Conservation (phyloP, 2,113 vertebrate species). For the Oxyura jamaicensis region DNA sequence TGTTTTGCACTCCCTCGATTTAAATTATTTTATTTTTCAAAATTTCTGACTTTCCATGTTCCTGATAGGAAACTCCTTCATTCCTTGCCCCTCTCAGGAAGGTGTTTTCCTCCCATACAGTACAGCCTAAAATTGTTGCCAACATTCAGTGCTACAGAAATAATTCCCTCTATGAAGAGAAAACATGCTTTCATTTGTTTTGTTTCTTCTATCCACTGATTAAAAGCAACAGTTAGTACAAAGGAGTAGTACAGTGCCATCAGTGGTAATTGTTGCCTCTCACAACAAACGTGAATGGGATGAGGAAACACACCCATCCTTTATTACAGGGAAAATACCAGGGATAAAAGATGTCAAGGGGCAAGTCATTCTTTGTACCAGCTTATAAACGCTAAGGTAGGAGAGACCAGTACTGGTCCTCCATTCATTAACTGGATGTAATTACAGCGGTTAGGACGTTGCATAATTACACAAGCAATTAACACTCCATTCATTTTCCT, state of each 20-base stretch:
- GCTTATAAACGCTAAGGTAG: background rate
- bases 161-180: background rate
- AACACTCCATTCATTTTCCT: slow-evolving; percentile 25
- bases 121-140: background rate
- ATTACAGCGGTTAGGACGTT: background rate
- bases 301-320: background rate
- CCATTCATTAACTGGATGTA: slow-evolving; percentile 15
- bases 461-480: slow-evolving; percentile 54
- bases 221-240: background rate
- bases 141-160: background rate
- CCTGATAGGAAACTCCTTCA: background rate
- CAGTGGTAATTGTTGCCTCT: slow-evolving; percentile 12
- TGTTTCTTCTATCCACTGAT: background rate
- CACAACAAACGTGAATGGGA: background rate
- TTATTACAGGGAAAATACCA: slow-evolving; percentile 37
- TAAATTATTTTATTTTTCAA: background rate
- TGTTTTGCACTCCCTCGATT: background rate
- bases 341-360: background rate
- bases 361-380: slow-evolving; percentile 30
- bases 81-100: background rate
- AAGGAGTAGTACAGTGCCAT: background rate
- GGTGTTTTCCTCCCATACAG: background rate
- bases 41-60: background rate
- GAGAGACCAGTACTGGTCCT: background rate
- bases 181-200: background rate